Evolutionary conservation across 2,113 vertebrate species (phyloP).

Genomic region (Hoplias malabaricus): DNA sequence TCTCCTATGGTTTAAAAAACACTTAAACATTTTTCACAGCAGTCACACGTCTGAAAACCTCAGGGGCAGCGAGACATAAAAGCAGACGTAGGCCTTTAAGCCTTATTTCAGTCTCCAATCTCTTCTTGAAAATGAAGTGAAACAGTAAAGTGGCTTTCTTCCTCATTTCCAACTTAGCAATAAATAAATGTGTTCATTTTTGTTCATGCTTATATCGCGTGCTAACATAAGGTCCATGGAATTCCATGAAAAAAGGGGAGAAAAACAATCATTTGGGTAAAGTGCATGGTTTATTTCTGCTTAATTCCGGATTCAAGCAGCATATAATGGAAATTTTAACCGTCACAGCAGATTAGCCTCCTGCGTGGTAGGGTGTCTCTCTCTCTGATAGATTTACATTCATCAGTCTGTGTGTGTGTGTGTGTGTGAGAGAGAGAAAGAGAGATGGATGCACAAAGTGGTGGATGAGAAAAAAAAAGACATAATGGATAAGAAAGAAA

Average conservation of each 20-base stretch:
- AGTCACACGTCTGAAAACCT: conserved; percentile 41
- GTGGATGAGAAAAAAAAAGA: conserved; percentile 69
- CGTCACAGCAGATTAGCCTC: conserved; percentile 95
- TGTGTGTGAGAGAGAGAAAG: conserved; percentile 61
- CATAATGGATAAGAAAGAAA: conserved; percentile 73
- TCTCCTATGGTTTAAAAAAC: conserved; percentile 46
- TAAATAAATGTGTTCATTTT: conserved; percentile 48
- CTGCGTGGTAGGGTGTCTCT: conserved; percentile 65
- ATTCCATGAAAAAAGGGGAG: conserved; percentile 45
- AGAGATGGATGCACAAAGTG: conserved; percentile 59
- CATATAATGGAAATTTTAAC: conserved; percentile 89
- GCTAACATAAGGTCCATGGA: conserved; percentile 55
- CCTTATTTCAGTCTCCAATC: conserved; percentile 23
- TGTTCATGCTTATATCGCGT: conserved; percentile 59
- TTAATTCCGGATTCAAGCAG: conserved; percentile 80
- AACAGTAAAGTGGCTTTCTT: conserved; percentile 25
- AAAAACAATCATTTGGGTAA: conserved; percentile 66
- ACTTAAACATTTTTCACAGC: conserved; percentile 48
- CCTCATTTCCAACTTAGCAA: conserved; percentile 47
- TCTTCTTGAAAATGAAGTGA: conserved; percentile 17
- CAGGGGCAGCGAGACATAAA: conserved; percentile 25
- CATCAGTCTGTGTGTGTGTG: conserved; percentile 81
- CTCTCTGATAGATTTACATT: conserved; percentile 91
- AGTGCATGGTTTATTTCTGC: conserved; percentile 67
- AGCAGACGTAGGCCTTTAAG: conserved; percentile 28